Percentiles rank a stretch among this genome's conserved stretches.
phyloP scores from a whole-genome alignment of 2,113 vertebrate species.

The Crocuta crocuta region DNA sequence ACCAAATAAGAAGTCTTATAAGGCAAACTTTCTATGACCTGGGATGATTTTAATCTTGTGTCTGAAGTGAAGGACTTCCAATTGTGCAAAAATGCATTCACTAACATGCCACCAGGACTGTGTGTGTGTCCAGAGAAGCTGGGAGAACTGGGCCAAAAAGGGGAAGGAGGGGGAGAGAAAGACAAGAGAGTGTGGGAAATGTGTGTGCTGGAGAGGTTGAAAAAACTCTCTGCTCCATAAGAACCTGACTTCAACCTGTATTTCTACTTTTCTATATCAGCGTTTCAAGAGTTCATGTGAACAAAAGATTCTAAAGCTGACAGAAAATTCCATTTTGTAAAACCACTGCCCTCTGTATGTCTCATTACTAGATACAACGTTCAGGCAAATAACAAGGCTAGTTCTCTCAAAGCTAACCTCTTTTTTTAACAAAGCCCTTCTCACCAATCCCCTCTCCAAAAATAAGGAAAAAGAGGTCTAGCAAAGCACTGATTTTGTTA shows the following conservation, averaged over 20 bases:
- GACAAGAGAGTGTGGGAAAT: neutral
- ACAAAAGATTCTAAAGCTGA: constrained; percentile 41
- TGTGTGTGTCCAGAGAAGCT: neutral
- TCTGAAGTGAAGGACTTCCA: neutral
- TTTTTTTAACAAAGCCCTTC: neutral
- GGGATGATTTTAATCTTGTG: neutral
- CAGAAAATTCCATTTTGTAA: constrained; percentile 10
- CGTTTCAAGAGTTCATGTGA: constrained; percentile 28
- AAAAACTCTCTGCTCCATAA: neutral
- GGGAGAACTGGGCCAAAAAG: neutral
- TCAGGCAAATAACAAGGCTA: neutral
- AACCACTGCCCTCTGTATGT: neutral
- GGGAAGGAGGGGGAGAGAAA: neutral
- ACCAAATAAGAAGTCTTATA: neutral
- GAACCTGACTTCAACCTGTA: neutral
- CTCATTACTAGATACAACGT: neutral
- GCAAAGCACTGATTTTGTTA: neutral
- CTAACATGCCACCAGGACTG: neutral
- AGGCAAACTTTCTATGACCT: constrained; percentile 41
- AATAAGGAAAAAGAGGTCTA: neutral
- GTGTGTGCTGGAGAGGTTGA: neutral
- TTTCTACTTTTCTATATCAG: neutral
- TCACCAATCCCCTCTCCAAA: neutral
- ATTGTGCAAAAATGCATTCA: neutral
- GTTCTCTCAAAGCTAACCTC: neutral